Percentiles rank a stretch among this genome's conserved stretches.
These are phyloP conservation scores for Plebejus anna DNA, from an alignment of 2,888 invertebrate species.

Conservation along the genomic window DNA sequence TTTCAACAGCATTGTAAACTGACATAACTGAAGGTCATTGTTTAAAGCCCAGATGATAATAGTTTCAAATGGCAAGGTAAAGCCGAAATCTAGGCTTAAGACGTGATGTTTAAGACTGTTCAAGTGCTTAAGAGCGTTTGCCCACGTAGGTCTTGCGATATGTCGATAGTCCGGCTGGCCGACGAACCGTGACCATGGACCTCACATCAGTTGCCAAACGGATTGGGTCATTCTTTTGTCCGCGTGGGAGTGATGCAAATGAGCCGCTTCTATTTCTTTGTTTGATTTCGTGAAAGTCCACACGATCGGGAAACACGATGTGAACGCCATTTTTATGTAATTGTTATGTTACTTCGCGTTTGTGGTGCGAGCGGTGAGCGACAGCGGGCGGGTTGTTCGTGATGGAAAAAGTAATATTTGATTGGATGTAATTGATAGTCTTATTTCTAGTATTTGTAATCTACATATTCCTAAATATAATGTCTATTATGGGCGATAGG, in stretches of 20 bases:
- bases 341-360: slow-evolving; percentile 60
- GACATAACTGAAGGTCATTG: background rate
- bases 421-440: too few relatives aligned
- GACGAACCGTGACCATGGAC: slow-evolving; percentile 65
- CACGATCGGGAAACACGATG: slow-evolving; percentile 78
- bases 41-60: background rate
- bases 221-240: slow-evolving; percentile 78
- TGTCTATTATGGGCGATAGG: too few relatives aligned
- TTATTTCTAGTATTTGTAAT: too few relatives aligned
- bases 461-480: too few relatives aligned
- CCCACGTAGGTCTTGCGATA: slow-evolving; percentile 27
- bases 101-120: background rate
- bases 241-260: slow-evolving; percentile 79
- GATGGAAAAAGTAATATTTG: too few relatives aligned
- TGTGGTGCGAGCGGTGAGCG: background rate
- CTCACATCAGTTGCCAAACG: slow-evolving; percentile 75
- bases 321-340: slow-evolving; percentile 79
- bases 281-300: slow-evolving; percentile 80
- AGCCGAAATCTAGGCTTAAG: background rate
- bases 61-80: background rate
- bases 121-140: background rate
- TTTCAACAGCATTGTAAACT: background rate
- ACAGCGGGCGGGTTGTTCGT: slow-evolving; percentile 41
- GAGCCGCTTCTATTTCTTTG: slow-evolving; percentile 77
- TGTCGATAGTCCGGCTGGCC: slow-evolving; percentile 33